phyloP scores from a whole-genome alignment of 2,888 invertebrate species.

The Agriopis leucophaearia region DNA sequence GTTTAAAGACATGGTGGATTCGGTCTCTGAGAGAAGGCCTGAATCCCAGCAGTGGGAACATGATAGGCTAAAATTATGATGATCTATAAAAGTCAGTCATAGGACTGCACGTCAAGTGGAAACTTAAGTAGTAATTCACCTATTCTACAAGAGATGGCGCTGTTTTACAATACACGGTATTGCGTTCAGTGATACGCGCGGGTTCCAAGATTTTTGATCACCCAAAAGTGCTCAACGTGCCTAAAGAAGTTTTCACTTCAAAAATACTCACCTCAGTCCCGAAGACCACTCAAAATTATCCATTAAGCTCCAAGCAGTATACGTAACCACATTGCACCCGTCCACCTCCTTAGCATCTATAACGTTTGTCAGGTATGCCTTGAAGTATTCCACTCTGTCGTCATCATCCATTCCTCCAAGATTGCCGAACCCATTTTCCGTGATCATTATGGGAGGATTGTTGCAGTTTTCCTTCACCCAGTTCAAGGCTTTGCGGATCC shows the following conservation, averaged over 20 bases:
- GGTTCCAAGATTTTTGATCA: too few species aligned
- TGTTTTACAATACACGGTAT: too few species aligned
- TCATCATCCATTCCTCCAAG: slow-evolving; percentile 60
- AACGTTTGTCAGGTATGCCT: slow-evolving; percentile 61
- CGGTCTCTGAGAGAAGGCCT: too few species aligned
- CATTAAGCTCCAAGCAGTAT: slow-evolving; percentile 76
- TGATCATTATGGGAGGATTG: slow-evolving; percentile 83
- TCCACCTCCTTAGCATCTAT: slow-evolving; percentile 66
- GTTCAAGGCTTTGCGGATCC: slow-evolving; percentile 81
- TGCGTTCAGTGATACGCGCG: too few species aligned
- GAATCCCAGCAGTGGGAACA: too few species aligned
- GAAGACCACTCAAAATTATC: slow-evolving; percentile 75
- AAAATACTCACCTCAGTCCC: slow-evolving; percentile 53
- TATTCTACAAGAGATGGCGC: too few species aligned
- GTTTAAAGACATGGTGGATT: too few species aligned
- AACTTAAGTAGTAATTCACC: too few species aligned
- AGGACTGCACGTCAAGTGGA: too few species aligned
- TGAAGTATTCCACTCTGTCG: slow-evolving; percentile 72
- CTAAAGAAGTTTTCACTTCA: background rate
- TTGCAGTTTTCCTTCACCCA: slow-evolving; percentile 86
- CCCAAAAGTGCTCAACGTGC: too few species aligned
- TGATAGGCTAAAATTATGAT: too few species aligned
- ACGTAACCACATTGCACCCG: slow-evolving; percentile 62
- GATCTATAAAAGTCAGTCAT: too few species aligned
- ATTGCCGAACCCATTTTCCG: slow-evolving; percentile 87